Base-by-base conservation (phyloP, 2,797 vertebrate species). In the Poliocrania exsul region DNA sequence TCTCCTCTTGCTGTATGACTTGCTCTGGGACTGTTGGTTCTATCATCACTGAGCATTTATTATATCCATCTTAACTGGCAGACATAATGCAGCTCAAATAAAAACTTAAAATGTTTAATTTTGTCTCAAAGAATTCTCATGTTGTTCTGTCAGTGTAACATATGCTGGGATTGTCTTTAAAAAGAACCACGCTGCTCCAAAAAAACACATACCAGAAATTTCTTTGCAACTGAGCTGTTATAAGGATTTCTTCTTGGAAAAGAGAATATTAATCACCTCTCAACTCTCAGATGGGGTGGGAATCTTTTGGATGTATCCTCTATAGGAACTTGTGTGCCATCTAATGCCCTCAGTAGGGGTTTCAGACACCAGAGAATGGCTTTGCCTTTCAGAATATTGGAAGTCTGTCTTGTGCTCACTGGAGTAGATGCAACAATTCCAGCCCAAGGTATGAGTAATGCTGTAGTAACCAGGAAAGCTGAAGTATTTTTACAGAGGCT, bases 111-210 rank as follows among this genome's bases (percentile, higher is more conserved):
- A 31, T 37, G 44, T 78, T 90, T 69, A 3, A 81, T 85, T 77
- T 46, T 69, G 44, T 78, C 64, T 87, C 58, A 74, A 64, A 88
- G 80, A 25, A 10, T 7, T 23, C 72, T 87, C 4, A 3, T 57
- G 80, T 44, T 72, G 79, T 37, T 93, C 86, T 87, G 86, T 92
- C 73, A 72, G 83, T 1, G 42, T 37, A 69, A 13, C 72, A 69
- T 46, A 62, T 78, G 86, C 80, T 50, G 78, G 50, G 75, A 44
- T 87, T 77, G 82, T 85, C 88, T 82, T 81, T 62, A 35, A 51
- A 82, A 84, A 56, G 66, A 42, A 29, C 50, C 42, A 25, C 0
- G 1, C 46, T 60, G 38, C 44, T 91, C 61, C 44, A 42, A 46
- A 46, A 67, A 66, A 66, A 19, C 49, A 64, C 86, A 42, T 47